A percentile compares a stretch with the other conserved stretches of the same genome.
phyloP scores from a whole-genome alignment of 2,113 vertebrate species.

The Sitta europaea region DNA sequence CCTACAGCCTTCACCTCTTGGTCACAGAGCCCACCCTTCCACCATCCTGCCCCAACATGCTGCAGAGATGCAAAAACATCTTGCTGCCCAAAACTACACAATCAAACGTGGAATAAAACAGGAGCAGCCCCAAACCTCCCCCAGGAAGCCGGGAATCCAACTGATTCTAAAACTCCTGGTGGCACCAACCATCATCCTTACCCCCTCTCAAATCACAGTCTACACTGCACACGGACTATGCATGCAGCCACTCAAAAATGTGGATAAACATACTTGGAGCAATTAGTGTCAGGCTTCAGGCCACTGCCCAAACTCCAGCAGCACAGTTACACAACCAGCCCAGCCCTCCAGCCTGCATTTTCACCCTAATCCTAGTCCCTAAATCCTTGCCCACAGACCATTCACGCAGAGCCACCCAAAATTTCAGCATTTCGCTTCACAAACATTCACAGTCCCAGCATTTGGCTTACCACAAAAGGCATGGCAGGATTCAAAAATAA shows the following conservation, averaged over 20 bases:
- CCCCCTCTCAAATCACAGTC: neutral
- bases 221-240: neutral
- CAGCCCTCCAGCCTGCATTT: neutral
- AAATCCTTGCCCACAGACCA: neutral
- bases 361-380: neutral
- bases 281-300: neutral
- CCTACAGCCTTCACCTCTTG: neutral
- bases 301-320: neutral
- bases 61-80: neutral
- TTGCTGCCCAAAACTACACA: neutral
- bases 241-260: accelerated
- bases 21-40: neutral
- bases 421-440: neutral
- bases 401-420: neutral
- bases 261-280: neutral
- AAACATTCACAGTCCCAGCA: neutral
- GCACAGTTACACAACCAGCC: neutral
- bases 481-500: neutral
- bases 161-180: neutral
- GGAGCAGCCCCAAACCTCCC: neutral
- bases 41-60: neutral
- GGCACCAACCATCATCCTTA: neutral
- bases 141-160: neutral
- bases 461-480: neutral
- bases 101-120: accelerated